phyloP scores from a whole-genome alignment of 2,888 invertebrate genomes.

The Notodonta dromedarius region DNA sequence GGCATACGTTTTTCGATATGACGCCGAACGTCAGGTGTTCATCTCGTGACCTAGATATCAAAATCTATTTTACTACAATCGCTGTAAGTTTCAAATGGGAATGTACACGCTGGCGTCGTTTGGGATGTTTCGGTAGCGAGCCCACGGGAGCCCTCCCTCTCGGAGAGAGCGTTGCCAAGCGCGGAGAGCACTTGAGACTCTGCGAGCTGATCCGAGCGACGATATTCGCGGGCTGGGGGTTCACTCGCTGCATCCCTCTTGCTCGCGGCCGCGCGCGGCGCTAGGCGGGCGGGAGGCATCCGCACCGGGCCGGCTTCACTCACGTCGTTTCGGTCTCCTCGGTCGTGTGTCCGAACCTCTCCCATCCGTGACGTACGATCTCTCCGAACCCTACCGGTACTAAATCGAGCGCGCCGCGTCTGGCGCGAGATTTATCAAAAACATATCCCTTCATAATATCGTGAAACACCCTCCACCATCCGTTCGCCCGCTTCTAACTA shows the following conservation, averaged over 20 bases:
- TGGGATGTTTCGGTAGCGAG: conserved; percentile 56
- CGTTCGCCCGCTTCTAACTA: conserved; percentile 41
- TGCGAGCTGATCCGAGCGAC: conserved; percentile 73
- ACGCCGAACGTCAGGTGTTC: conserved; percentile 83
- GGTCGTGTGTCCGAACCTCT: conserved; percentile 80
- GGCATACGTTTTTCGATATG: conserved; percentile 82
- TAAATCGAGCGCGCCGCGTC: conserved; percentile 65
- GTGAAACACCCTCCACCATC: conserved; percentile 46
- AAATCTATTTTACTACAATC: conserved; percentile 54
- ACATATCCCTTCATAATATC: conserved; percentile 51
- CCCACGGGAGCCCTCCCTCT: conserved; percentile 73
- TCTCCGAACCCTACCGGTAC: conserved; percentile 75
- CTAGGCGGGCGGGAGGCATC: conserved; percentile 75
- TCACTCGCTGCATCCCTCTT: conserved; percentile 79
- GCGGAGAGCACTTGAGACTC: conserved; percentile 78
- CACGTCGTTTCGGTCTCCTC: conserved; percentile 79
- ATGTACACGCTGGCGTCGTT: conserved; percentile 37
- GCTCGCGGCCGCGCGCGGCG: conserved; percentile 68
- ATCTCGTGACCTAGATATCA: conserved; percentile 58
- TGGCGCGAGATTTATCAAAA: conserved; percentile 54
- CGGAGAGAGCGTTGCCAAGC: conserved; percentile 65
- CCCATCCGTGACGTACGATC: conserved; percentile 79
- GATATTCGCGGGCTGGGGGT: conserved; percentile 72
- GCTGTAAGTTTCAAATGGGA: conserved; percentile 54
- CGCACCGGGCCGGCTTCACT: conserved; percentile 69